Evolutionary conservation across 2,888 invertebrate species (phyloP).

Genomic region (Agonum fuliginosum): DNA sequence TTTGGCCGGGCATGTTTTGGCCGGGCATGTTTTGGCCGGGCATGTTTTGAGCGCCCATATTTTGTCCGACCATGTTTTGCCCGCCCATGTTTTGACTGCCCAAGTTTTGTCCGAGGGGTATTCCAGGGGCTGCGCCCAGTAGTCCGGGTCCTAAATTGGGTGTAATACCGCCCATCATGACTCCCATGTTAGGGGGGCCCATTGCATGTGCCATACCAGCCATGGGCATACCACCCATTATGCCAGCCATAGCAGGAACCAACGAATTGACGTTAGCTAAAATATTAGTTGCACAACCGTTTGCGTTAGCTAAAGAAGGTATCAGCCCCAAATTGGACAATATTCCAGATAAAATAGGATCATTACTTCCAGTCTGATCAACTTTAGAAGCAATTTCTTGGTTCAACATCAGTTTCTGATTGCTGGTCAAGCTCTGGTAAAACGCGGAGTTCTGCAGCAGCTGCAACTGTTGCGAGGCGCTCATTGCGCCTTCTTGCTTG

Average conservation of each 20-base stretch:
- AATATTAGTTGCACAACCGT: constrained; percentile 72
- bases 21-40: constrained; percentile 70
- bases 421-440: constrained; percentile 83
- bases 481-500: constrained; percentile 69
- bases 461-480: constrained; percentile 77
- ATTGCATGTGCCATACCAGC: not conserved
- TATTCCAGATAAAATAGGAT: constrained; percentile 77
- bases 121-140: constrained; percentile 75
- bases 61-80: no score
- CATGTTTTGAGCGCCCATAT: no score
- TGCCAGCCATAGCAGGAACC: constrained; percentile 30
- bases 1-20: no score
- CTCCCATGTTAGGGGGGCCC: constrained; percentile 29
- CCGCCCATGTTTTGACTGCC: no score
- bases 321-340: constrained; percentile 77
- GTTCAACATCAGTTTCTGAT: constrained; percentile 83
- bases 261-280: constrained; percentile 66
- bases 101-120: constrained; percentile 70
- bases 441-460: constrained; percentile 82
- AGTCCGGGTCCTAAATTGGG: constrained; percentile 64
- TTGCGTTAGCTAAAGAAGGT: constrained; percentile 72
- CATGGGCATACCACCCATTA: constrained; percentile 39
- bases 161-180: constrained; percentile 26
- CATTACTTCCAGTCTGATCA: constrained; percentile 77
- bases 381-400: constrained; percentile 79